Percentiles rank a stretch among this genome's conserved stretches.
Conservation (phyloP, 1,140 invertebrate species). For the Holcopasites calliopsidis region DNA sequence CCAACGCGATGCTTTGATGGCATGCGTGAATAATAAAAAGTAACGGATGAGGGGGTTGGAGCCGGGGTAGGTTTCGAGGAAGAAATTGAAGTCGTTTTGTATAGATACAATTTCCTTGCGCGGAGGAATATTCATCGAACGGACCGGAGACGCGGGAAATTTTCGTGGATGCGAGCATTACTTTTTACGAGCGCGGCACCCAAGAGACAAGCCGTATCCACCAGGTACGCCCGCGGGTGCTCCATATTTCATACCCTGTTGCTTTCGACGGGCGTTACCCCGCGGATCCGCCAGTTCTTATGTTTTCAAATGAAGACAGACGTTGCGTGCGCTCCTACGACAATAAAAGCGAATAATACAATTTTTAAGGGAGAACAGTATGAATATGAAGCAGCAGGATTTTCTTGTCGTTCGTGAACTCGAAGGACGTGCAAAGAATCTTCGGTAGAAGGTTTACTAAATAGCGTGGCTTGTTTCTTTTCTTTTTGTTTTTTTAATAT, state of each 20-base stretch:
- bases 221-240: constrained; percentile 7
- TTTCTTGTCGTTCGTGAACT: too few species aligned
- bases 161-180: constrained; percentile 28
- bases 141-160: background rate
- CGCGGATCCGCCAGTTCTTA: constrained; percentile 22
- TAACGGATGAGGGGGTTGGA: background rate
- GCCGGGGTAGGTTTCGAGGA: background rate
- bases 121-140: background rate
- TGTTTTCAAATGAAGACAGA: constrained; percentile 25
- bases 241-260: constrained; percentile 48
- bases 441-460: constrained; percentile 31
- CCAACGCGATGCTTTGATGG: background rate
- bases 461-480: constrained; percentile 9
- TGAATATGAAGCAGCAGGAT: too few species aligned
- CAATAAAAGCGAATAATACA: constrained; percentile 1
- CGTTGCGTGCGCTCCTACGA: background rate
- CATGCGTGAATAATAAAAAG: constrained; percentile 47
- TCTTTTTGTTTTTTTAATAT: too few species aligned
- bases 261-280: constrained; percentile 45
- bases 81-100: constrained; percentile 1
- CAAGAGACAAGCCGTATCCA: constrained; percentile 44
- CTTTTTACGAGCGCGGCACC: constrained; percentile 52
- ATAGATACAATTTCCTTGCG: background rate
- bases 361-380: too few species aligned
- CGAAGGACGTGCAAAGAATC: too few species aligned